Base-by-base conservation (phyloP, 2,888 invertebrate species). In the Agrilus cyanescens region DNA sequence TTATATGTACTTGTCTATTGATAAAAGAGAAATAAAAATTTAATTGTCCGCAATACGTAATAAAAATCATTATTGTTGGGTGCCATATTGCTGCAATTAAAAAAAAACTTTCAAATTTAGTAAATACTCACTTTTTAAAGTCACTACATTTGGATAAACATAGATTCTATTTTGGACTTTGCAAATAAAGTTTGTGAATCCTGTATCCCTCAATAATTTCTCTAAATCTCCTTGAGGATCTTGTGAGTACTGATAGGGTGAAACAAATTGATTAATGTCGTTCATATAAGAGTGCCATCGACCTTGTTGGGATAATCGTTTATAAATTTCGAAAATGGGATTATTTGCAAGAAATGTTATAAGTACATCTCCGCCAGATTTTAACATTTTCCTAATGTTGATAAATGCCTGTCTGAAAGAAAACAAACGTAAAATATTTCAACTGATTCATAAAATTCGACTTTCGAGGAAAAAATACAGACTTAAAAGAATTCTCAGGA, bases 291-390 rank as follows among this genome's bases (percentile, higher is more conserved):
- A 53, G 18, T 68, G 62, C 79, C 85, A 87, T 53, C 55, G 59
- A 1, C 67, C 61, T 40, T 69, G 67, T 39, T 67, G 61, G 0
- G 78, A 69, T 46, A 86, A 61, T n/a, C 66, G 67, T 36, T 77
- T 70, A 59, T 82, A 85, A 1, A 82, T 73, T 32, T 81, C 76
- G 57, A 75, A 86, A 6, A 83, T 72, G 0, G 79, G 77, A 63
- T 80, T 80, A 45, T 72, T 73, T 0, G 81, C 82, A 20, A 84
- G 61, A 55, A 85, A 84, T 13, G 78, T 72, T 2, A 86, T 59
- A 10, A 86, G 62, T 37, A 78, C 75, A 53, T 80, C 79, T 1
- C 86, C 87, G 4, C 76, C 78, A 0, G 75, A 74, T 45, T 68
- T 70, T n/a, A 87, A 62, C 40, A 86, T 60, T 30, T 75, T 66